These are phyloP conservation scores for Pyralis farinalis DNA, from an alignment of 2,888 invertebrate species.

Conservation along the genomic window DNA sequence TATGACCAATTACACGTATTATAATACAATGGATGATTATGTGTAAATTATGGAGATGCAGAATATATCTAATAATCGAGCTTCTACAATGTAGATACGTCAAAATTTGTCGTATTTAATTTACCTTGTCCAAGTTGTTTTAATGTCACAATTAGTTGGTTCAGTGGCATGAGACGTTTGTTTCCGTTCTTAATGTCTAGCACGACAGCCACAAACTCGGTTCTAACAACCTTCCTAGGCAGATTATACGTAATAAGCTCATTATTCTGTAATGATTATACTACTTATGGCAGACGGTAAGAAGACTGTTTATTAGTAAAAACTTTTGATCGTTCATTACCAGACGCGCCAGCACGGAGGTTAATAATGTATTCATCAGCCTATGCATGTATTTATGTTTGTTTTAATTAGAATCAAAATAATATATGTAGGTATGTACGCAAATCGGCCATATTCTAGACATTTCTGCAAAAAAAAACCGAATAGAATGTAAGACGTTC, in stretches of 20 bases:
- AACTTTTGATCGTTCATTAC: constrained; percentile 48
- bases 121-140: constrained; percentile 30
- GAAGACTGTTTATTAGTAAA: constrained; percentile 54
- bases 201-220: constrained; percentile 11
- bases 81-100: constrained; percentile 36
- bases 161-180: constrained; percentile 15
- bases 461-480: too few relatives aligned
- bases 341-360: too few relatives aligned
- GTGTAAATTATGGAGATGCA: constrained; percentile 18
- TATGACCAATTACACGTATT: constrained; percentile 30
- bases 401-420: too few relatives aligned
- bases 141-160: constrained; percentile 27
- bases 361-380: too few relatives aligned
- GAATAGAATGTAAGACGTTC: too few relatives aligned
- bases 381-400: too few relatives aligned
- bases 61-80: constrained; percentile 12
- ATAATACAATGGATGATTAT: constrained; percentile 19
- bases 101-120: constrained; percentile 40
- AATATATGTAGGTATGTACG: too few relatives aligned
- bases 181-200: constrained; percentile 9
- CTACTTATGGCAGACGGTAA: constrained; percentile 35
- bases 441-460: too few relatives aligned
- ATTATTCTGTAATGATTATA: constrained; percentile 30
- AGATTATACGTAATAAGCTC: constrained; percentile 35
- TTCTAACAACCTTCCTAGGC: constrained; percentile 24